Base-by-base conservation (phyloP, 2,797 vertebrate species). In the Propithecus perrieri region DNA sequence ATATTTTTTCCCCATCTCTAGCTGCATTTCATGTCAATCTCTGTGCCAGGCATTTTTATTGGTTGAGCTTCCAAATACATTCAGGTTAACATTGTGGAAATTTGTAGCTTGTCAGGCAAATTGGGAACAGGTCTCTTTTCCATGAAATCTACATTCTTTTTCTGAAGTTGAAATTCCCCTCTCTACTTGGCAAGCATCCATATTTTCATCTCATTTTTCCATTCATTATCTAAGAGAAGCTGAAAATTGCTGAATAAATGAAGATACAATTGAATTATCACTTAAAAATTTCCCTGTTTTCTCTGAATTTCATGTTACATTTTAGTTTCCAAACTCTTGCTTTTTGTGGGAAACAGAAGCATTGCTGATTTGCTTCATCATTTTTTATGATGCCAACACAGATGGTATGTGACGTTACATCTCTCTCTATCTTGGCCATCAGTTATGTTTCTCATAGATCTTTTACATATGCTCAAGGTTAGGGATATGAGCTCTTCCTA, bases 21-120 rank as follows among this genome's bases (percentile, higher is more conserved):
- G 48, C 35, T 94, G 26, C 85, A 17, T 71, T 20, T 89, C 43
- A 53, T 59, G 65, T 24, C 43, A 63, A 7, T 12, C 4, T 76
- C 50, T 84, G 41, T 89, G 85, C 57, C 72, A 96, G n/a, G 4
- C 4, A n/a, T 61, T 94, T 95, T 94, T 94, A 61, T 97, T 96
- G n/a, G 63, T 76, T 94, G 76, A 38, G 5, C 30, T 95, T 95
- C 92, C 93, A 78, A 93, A 88, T 95, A 28, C 41, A 81, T 84
- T 93, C 80, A 92, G 24, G 43, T 35, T 89, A 85, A 85, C 22
- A 55, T 4, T 92, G 24, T 89, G 14, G 55, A 94, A 87, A 94
- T 80, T 46, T 84, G n/a, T 86, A 85, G 28, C 17, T 96, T 94
- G 26, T 69, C 46, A 94, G 89, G 38, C 18, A 87, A 20, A 79